Percentiles rank a stretch among this genome's conserved stretches.
Conservation (phyloP, 2,888 invertebrate genomes). For the Dione vanillae region DNA sequence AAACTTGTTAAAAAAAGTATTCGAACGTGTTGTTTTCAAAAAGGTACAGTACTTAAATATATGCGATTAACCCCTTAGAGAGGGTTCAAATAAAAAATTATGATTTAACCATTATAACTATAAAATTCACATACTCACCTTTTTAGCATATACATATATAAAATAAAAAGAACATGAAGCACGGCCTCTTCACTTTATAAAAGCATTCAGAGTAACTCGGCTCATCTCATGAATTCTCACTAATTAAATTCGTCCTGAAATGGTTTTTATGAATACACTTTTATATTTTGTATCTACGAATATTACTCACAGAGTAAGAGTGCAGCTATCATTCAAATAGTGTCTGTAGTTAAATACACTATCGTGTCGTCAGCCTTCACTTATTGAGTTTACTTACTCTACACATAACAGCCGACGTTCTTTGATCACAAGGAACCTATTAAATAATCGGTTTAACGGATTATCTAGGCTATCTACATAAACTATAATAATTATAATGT, state of each 20-base stretch:
- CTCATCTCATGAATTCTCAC: slow-evolving; percentile 36
- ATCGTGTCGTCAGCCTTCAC: background rate
- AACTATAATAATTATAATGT: too few relatives aligned
- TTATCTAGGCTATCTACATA: too few relatives aligned
- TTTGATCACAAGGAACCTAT: background rate
- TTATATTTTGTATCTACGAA: slow-evolving; percentile 25
- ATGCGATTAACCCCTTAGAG: too few relatives aligned
- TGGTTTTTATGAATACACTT: slow-evolving; percentile 25
- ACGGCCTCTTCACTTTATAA: slow-evolving; percentile 28
- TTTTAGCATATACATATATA: slow-evolving; percentile 14
- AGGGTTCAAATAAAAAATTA: too few relatives aligned
- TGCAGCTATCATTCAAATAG: slow-evolving; percentile 2
- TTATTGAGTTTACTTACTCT: background rate
- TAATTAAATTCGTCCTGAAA: slow-evolving; percentile 38
- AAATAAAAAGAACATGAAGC: slow-evolving; percentile 28
- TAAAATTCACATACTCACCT: background rate
- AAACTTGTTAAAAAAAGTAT: too few relatives aligned
- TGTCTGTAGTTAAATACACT: background rate
- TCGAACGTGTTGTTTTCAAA: too few relatives aligned
- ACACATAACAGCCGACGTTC: background rate
- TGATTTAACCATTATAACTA: background rate
- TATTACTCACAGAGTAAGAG: slow-evolving; percentile 2
- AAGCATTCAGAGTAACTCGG: slow-evolving; percentile 32
- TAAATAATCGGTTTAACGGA: too few relatives aligned
- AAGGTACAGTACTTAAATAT: too few relatives aligned